Base-by-base conservation (phyloP, 2,888 invertebrate species). In the Brachyptera putata region DNA sequence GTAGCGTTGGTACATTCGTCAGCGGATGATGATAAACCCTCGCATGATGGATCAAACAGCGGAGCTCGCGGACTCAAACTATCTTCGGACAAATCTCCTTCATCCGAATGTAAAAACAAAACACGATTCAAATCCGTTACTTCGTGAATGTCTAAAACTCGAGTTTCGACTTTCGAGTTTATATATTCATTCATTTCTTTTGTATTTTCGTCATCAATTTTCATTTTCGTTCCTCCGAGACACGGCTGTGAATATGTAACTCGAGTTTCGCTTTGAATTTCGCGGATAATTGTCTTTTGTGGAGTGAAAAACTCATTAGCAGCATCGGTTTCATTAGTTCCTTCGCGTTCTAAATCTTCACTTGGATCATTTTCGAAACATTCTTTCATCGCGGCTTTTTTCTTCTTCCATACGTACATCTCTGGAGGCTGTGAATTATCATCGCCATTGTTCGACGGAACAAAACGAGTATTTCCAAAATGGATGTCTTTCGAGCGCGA, bases 401-500 rank as follows among this genome's bases (percentile, higher is more conserved):
- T 53, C 18, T 53, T 53, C 36, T 53, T 53, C 53, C 53, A 53
- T 9, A 53, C 36, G 22, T 53, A 53, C 21, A 18, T 50, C 30
- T 50, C 30, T 4, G n/a, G 18, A 7, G 50, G 50, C 14, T 16
- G 50, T 3, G 21, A 30, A 34, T 16, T 30, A 50, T 50, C 26
- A 16, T 7, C 26, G 9, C 4, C 34, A n/a, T 50, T 34, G 30
- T 50, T 30, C 21, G n/a, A 16, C 50, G 5, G 9, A 9, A 48
- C 48, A 48, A 48, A 24, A 4, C 48, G 24, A 21, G 48, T 24
- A 30, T 30, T 16, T 14, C 4, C 50, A 16, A 50, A 18, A 14
- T 14, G 34, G 30, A 25, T 30, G 30, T 50, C 34, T 16, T 16
- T n/a, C 14, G 50, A 30, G 16, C 14, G 50, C 21, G 50, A n/a